Conservation (phyloP, 2,888 invertebrate genomes). For the Oxyscelio sp. region DNA sequence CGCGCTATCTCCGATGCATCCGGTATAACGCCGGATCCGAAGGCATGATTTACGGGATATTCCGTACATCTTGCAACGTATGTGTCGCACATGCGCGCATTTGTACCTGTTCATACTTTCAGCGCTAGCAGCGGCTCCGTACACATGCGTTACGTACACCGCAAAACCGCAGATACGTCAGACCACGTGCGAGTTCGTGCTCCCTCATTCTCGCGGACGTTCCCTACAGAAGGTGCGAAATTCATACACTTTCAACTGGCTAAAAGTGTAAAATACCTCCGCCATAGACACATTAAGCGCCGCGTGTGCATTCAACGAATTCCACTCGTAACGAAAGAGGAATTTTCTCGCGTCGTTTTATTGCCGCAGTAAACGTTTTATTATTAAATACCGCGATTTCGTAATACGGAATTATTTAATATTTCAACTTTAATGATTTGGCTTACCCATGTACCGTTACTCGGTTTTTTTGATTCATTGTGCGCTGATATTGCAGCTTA, state of each 20-base stretch:
- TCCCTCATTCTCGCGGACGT: constrained; percentile 43
- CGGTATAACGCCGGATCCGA: constrained; percentile 41
- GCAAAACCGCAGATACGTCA: constrained; percentile 68
- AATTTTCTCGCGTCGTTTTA: constrained; percentile 49
- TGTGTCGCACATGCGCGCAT: constrained; percentile 28
- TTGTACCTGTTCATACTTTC: constrained; percentile 24
- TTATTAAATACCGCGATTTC: constrained; percentile 54
- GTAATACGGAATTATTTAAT: constrained; percentile 37
- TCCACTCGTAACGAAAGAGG: constrained; percentile 28
- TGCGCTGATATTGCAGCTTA: neutral
- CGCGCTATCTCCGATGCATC: constrained; percentile 71
- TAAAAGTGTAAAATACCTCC: constrained; percentile 52
- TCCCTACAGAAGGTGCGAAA: constrained; percentile 66
- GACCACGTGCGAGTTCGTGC: constrained; percentile 55
- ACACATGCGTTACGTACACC: constrained; percentile 35
- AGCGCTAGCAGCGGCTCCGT: constrained; percentile 1
- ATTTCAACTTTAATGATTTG: constrained; percentile 5
- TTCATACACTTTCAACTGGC: constrained; percentile 63
- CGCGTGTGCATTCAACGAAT: constrained; percentile 44
- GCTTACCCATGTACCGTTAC: neutral
- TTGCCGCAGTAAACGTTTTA: constrained; percentile 54
- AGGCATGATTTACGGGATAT: constrained; percentile 72
- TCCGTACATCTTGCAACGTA: constrained; percentile 65
- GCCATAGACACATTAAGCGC: constrained; percentile 38
- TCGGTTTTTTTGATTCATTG: neutral